Evolutionary conservation across 2,797 vertebrate genomes (phyloP).

Genomic region (Dermochelys coriacea): DNA sequence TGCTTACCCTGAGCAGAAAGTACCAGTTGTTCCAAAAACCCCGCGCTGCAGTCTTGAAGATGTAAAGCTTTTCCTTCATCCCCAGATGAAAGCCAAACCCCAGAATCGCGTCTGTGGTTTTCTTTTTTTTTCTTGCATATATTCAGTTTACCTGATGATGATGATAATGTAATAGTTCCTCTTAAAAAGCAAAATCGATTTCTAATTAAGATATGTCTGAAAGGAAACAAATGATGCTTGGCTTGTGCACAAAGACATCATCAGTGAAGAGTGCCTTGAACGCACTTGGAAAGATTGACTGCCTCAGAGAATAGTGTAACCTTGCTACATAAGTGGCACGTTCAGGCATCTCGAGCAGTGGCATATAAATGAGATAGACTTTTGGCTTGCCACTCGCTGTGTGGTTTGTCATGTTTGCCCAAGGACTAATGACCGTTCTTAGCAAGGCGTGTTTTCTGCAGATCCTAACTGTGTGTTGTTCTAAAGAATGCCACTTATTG

Average conservation of each 20-base stretch:
- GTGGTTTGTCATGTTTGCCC: constrained; percentile 38
- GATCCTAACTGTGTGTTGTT: constrained; percentile 45
- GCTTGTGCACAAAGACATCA: constrained; percentile 29
- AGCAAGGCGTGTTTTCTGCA: background rate
- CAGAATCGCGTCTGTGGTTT: background rate
- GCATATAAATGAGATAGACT: background rate
- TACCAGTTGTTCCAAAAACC: background rate
- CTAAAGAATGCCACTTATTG: constrained; percentile 24
- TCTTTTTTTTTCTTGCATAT: constrained; percentile 24
- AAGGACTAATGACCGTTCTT: constrained; percentile 34
- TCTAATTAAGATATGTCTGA: constrained; percentile 46
- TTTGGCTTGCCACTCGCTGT: background rate
- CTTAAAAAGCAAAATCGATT: constrained; percentile 47
- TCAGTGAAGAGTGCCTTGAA: constrained; percentile 44
- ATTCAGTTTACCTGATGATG: constrained; percentile 51
- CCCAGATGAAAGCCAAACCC: background rate
- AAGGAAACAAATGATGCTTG: constrained; percentile 55
- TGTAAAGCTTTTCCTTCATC: background rate
- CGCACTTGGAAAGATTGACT: constrained; percentile 26
- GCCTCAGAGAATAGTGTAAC: constrained; percentile 18
- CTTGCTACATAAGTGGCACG: background rate
- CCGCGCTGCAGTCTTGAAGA: background rate
- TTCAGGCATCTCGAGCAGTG: background rate
- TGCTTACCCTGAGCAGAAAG: constrained; percentile 18
- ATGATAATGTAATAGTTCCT: constrained; percentile 28